Conservation (phyloP, 2,113 vertebrate genomes). For the Periophthalmodon schlosseri region DNA sequence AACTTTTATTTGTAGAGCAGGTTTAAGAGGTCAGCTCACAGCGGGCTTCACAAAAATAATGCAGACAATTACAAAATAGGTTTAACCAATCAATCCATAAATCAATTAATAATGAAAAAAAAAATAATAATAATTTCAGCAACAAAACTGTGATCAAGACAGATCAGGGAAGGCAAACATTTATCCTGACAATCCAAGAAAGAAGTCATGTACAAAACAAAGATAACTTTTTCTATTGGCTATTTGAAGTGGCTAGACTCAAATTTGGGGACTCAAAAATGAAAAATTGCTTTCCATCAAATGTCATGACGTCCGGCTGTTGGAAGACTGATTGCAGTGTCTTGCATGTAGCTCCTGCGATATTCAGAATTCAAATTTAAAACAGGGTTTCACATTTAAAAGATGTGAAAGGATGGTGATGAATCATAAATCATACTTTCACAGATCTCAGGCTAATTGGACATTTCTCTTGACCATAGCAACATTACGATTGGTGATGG, state of each 20-base stretch:
- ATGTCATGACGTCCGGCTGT: not conserved
- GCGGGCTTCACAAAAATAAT: not conserved
- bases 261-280: not conserved
- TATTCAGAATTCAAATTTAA: constrained; percentile 3
- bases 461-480: not conserved
- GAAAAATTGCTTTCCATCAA: not conserved
- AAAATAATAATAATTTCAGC: too few relatives aligned
- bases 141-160: too few relatives aligned
- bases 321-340: constrained; percentile 3
- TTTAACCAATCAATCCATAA: too few relatives aligned
- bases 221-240: not conserved
- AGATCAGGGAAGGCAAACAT: too few relatives aligned
- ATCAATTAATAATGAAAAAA: not conserved
- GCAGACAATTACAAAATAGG: not conserved
- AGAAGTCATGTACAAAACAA: not conserved
- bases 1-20: not conserved
- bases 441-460: not conserved
- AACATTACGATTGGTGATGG: not conserved
- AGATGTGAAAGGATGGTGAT: not conserved
- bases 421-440: constrained; percentile 3
- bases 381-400: constrained; percentile 3
- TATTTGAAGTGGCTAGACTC: not conserved
- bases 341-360: constrained; percentile 1
- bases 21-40: not conserved
- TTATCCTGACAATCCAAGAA: not conserved